Evolutionary conservation across 2,888 invertebrate genomes (phyloP).

Genomic region (Malacosoma neustria): DNA sequence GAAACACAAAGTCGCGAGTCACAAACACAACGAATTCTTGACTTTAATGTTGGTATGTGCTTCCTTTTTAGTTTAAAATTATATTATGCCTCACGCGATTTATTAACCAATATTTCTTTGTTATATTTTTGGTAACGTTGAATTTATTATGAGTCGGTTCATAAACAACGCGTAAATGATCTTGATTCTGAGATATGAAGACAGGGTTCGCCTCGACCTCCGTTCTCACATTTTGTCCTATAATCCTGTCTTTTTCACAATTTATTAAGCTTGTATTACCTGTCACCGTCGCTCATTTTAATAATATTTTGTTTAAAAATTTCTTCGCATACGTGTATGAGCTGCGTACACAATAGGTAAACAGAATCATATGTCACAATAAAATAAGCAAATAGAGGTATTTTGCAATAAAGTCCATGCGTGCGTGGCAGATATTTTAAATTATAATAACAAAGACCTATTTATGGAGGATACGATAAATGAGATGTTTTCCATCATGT

Average conservation of each 20-base stretch:
- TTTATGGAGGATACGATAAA: neutral
- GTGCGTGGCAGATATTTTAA: neutral
- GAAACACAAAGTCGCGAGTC: conserved; percentile 14
- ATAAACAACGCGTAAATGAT: conserved; percentile 31
- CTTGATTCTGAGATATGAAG: conserved; percentile 15
- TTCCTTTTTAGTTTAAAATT: conserved; percentile 1
- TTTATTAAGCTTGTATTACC: conserved; percentile 30
- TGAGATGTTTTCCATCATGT: neutral
- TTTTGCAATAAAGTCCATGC: neutral
- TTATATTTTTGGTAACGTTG: conserved; percentile 15
- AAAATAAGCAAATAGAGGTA: conserved; percentile 9
- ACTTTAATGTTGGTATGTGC: conserved; percentile 1
- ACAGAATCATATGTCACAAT: conserved; percentile 20
- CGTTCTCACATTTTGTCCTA: conserved; percentile 23
- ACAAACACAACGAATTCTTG: neutral
- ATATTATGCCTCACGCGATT: neutral
- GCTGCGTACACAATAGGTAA: conserved; percentile 20
- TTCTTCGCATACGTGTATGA: conserved; percentile 17
- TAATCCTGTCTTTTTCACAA: conserved; percentile 26
- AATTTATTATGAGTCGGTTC: conserved; percentile 27
- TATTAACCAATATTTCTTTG: neutral
- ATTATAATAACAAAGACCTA: neutral
- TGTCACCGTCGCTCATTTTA: conserved; percentile 25
- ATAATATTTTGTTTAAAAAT: conserved; percentile 29
- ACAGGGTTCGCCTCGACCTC: conserved; percentile 18